Evolutionary conservation across 2,888 invertebrate species (phyloP).

Genomic region (Tinea semifulvella): DNA sequence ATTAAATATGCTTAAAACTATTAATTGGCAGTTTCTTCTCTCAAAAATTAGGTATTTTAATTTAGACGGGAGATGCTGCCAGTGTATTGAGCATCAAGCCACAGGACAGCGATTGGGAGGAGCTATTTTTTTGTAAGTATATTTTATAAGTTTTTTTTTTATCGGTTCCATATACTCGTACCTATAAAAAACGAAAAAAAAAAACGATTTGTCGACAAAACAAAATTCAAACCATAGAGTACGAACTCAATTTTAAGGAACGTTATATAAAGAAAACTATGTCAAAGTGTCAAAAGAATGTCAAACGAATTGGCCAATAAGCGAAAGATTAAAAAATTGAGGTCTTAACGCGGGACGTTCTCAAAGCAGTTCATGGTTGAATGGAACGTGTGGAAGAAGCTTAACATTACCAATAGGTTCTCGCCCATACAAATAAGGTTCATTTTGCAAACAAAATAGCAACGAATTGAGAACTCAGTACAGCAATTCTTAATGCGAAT

Average conservation of each 20-base stretch:
- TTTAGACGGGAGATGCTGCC: no score
- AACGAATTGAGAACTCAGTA: conserved; percentile 3
- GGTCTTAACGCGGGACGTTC: conserved; percentile 61
- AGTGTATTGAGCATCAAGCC: no score
- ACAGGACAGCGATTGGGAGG: no score
- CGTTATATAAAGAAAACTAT: conserved; percentile 14
- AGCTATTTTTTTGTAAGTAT: no score
- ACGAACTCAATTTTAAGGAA: conserved; percentile 4
- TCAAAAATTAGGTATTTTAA: no score
- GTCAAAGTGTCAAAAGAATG: conserved; percentile 16
- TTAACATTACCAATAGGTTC: conserved; percentile 5
- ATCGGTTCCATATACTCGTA: no score
- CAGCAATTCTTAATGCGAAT: neutral
- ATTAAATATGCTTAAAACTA: no score
- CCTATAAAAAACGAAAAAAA: no score
- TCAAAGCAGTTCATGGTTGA: conserved; percentile 65
- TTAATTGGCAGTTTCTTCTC: no score
- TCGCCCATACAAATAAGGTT: conserved; percentile 6
- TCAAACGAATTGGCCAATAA: conserved; percentile 51
- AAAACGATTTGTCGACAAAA: no score
- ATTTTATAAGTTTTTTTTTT: no score
- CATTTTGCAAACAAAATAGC: conserved; percentile 4
- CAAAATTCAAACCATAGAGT: neutral
- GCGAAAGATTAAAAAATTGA: conserved; percentile 63
- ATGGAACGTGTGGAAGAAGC: conserved; percentile 46